phyloP scores from a whole-genome alignment of 92 coral and sea anemone species.

The Palythoa grandis region DNA sequence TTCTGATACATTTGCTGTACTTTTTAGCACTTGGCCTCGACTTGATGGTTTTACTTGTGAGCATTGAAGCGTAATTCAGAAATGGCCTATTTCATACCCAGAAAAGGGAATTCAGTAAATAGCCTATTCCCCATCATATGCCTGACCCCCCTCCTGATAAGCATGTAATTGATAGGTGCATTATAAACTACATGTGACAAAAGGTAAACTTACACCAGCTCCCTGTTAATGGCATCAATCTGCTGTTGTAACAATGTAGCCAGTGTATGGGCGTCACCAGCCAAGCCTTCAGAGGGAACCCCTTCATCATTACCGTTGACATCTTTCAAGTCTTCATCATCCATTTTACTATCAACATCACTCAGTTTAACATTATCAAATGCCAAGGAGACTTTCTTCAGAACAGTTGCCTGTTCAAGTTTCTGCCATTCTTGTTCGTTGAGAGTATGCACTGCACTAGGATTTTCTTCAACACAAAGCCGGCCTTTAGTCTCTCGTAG shows the following conservation, averaged over 20 bases:
- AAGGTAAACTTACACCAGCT: constrained; percentile 49
- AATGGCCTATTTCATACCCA: no score
- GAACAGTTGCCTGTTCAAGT: constrained; percentile 90
- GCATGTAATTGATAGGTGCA: no score
- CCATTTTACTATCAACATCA: constrained; percentile 65
- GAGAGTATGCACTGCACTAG: constrained; percentile 90
- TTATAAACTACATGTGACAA: no score
- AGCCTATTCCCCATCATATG: no score
- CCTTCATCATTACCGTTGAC: constrained; percentile 56
- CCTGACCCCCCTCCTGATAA: not conserved
- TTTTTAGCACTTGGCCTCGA: no score
- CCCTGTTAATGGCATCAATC: constrained; percentile 92
- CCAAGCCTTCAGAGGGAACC: constrained; percentile 59
- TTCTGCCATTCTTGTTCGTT: constrained; percentile 99
- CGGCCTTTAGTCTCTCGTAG: constrained; percentile 93
- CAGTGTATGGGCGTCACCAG: constrained; percentile 89
- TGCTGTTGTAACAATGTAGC: constrained; percentile 95
- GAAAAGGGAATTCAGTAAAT: no score
- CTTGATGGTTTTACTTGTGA: no score
- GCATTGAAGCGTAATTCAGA: no score
- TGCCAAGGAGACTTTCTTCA: constrained; percentile 87
- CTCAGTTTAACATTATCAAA: constrained; percentile 74
- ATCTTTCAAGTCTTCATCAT: constrained; percentile 67
- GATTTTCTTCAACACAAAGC: constrained; percentile 77
- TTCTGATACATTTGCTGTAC: no score